Evolutionary conservation across 92 coral and sea anemone genomes (phyloP).

Genomic region (Virgularia gustaviana): DNA sequence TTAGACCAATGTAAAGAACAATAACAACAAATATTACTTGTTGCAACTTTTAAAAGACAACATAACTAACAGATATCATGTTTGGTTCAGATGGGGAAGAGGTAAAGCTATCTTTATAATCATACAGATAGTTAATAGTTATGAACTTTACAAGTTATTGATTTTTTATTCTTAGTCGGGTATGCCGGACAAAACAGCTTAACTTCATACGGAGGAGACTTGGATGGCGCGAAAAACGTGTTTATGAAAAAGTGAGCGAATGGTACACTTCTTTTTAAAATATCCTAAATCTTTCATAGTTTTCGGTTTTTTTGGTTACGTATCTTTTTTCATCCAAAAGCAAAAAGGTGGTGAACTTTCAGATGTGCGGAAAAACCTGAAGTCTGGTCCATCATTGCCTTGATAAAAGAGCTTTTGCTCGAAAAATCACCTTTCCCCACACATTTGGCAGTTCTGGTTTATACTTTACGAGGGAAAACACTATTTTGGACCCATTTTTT

Average conservation of each 20-base stretch:
- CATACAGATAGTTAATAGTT: neutral
- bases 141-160: neutral
- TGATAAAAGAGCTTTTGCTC: too few species aligned
- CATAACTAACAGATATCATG: conserved; percentile 73
- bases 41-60: conserved; percentile 87
- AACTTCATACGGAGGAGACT: conserved; percentile 73
- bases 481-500: too few species aligned
- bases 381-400: too few species aligned
- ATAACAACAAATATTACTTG: conserved; percentile 90
- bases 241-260: conserved; percentile 74
- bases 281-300: neutral
- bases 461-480: too few species aligned
- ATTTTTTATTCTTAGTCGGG: conserved; percentile 60
- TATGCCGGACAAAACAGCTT: conserved; percentile 86
- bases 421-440: too few species aligned
- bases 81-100: conserved; percentile 99
- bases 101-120: conserved; percentile 37
- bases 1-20: conserved; percentile 91
- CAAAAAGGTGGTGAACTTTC: too few species aligned
- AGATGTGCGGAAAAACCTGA: too few species aligned
- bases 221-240: conserved; percentile 67
- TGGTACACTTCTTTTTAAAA: neutral
- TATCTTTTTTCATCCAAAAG: neutral
- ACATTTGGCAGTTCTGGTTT: too few species aligned
- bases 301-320: neutral